These are phyloP conservation scores for Cataglyphis hispanica DNA, from an alignment of 1,140 invertebrate species.

Conservation along the genomic window DNA sequence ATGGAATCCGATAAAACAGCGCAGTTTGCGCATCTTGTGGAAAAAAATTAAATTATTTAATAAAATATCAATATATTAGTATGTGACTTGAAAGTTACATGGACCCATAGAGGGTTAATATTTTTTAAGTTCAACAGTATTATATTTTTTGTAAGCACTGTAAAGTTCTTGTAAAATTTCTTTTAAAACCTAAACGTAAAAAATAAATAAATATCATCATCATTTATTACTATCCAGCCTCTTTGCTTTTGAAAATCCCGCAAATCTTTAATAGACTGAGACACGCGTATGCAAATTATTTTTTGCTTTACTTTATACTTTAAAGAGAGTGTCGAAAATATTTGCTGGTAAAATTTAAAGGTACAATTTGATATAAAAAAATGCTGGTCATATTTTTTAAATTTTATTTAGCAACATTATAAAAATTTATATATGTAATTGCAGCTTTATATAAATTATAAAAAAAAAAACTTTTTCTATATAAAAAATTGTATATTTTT, in stretches of 20 bases:
- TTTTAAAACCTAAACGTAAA: no score
- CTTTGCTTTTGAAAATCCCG: slow-evolving; percentile 14
- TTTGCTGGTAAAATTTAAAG: background rate
- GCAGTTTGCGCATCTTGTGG: no score
- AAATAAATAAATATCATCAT: no score
- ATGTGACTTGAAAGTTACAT: no score
- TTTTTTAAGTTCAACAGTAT: no score
- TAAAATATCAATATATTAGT: no score
- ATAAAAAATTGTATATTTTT: background rate
- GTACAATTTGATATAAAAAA: background rate
- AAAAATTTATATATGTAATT: background rate
- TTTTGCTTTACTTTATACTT: slow-evolving; percentile 3
- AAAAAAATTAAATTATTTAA: no score
- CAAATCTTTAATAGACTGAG: slow-evolving; percentile 9
- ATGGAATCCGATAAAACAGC: no score
- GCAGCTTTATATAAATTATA: background rate
- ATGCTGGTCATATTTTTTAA: background rate
- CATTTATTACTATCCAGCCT: no score
- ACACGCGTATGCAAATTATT: background rate
- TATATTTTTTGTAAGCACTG: no score
- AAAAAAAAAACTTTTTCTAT: background rate
- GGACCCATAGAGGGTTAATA: no score
- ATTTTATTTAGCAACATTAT: background rate
- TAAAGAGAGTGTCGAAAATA: background rate
- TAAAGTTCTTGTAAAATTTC: no score